Base-by-base conservation (phyloP, 53 echinoderm and acorn worm genomes). In the Antedon mediterranea region DNA sequence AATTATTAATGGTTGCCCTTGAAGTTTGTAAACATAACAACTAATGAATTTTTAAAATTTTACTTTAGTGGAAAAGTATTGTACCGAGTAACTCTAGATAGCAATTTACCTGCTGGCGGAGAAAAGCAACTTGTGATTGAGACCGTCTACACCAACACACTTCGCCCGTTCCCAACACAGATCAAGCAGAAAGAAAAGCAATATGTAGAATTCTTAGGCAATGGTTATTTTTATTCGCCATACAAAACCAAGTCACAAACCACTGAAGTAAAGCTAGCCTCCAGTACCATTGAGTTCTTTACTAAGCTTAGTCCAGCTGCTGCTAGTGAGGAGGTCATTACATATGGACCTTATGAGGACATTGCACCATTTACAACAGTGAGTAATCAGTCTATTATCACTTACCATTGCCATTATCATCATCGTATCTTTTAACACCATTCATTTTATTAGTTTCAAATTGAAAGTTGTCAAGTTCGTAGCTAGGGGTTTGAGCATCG, bases 121-220 rank as follows among this genome's bases (percentile, higher is more conserved):
- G 73, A 80, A 0, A 33, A 85, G 14, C 87, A 89, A 32, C 84
- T 95, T 28, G 81, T 77, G 20, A 74, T 91, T 13, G 97, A 95
- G 23, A 78, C 71, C 3, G 86, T 89, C 28, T 95, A 82, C 74
- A 86, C 79, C 81, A 87, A 95, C 14, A 76, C 84, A 4, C 88
- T 95, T 7, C 87, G 89, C 0, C 86, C 91, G 15, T 95, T 83
- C 78, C 97, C 97, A 43, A 87, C 97, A 30, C 76, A 88, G 79
- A 95, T 95, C 74, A 84, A 86, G 31, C 97, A 95, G 89, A 91
- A 91, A 34, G 91, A 95, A 81, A 91, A 91, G 77, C 97, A 95
- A 85, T 82, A 76, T 28, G 92, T 95, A 30, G 92, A 95, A 77
- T 89, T 86, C 74, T 71, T 34, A 27, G 91, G 87, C 27, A 89